Base-by-base conservation (phyloP, 92 coral and sea anemone species). In the Metridium senile region DNA sequence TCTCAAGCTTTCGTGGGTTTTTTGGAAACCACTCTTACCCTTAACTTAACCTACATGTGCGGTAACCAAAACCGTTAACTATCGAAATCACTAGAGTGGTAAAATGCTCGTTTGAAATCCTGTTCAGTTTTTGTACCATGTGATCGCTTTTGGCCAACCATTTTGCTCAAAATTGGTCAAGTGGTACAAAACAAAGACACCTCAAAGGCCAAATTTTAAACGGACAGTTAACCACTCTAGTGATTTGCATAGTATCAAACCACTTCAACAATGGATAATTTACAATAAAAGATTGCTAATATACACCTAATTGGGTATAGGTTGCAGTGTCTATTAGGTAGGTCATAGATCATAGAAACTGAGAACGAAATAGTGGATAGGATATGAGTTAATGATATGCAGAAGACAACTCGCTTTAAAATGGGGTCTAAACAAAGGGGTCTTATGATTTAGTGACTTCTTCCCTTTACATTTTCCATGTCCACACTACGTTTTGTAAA, bases 281-380 rank as follows among this genome's bases (percentile, higher is more conserved):
- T 54, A 54, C 59, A 54, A 54, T 45, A 45, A 54, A 54, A 19
- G 59, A 13, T 54, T 54, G 59, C 59, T 54, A 13, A 39, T 39
- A 39, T 13, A 39, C 49, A 6, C 49, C 13, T 39, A 39, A 39
- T 13, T 39, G 13, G 13, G 13, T 13, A 39, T 13, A 39, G 49
- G 8, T 39, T 13, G 13, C 6, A 39, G 49, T 13, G 13, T 39
- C 13, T 13, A 39, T 4, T 4, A 39, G 6, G 13, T 39, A 39
- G 49, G 13, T 39, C 49, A 39, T 39, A 39, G 13, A 39, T 13
- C 6, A 39, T 39, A 4, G 49, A 6, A 4, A 39, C 8, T 4
- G 49, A 6, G 13, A 39, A 39, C 49, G 8, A 39, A 39, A 39
- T 6, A 39, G 13, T 39, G 6, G 49, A 4, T 39, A 4, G 49